Evolutionary conservation across 1,140 invertebrate species (phyloP).

Genomic region (Drosophila guanche): DNA sequence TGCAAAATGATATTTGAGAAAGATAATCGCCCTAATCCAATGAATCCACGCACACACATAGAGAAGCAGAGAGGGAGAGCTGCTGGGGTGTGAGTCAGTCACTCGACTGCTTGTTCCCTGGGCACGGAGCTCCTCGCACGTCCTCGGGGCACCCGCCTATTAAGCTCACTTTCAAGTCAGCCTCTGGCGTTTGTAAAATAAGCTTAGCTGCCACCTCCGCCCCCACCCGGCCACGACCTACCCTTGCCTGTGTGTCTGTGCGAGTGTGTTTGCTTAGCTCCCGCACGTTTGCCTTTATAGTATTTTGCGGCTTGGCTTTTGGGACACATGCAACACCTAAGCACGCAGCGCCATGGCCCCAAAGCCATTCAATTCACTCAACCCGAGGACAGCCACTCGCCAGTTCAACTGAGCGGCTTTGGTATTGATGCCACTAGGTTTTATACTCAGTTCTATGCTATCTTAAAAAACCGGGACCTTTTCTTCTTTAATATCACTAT

Average conservation of each 20-base stretch:
- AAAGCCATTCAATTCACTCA: slow-evolving; percentile 31
- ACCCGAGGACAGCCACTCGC: too few species aligned
- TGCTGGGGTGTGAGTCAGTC: slow-evolving; percentile 7
- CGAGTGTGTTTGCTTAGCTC: slow-evolving; percentile 50
- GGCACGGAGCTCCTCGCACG: slow-evolving; percentile 32
- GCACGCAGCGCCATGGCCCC: slow-evolving; percentile 34
- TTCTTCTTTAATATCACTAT: too few species aligned
- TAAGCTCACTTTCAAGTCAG: slow-evolving; percentile 62
- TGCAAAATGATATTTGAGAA: slow-evolving; percentile 76
- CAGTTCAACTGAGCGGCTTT: too few species aligned
- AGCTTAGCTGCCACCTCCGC: slow-evolving; percentile 41
- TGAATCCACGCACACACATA: slow-evolving; percentile 36
- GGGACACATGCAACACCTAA: slow-evolving; percentile 57
- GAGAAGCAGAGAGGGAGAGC: background rate
- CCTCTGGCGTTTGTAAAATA: slow-evolving; percentile 63
- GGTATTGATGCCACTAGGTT: too few species aligned
- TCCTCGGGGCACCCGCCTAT: slow-evolving; percentile 21
- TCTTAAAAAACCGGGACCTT: too few species aligned
- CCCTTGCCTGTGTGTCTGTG: slow-evolving; percentile 1
- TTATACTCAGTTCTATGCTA: too few species aligned
- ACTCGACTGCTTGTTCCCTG: slow-evolving; percentile 32
- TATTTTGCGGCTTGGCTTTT: slow-evolving; percentile 43
- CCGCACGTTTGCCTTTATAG: slow-evolving; percentile 34
- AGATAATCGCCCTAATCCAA: slow-evolving; percentile 76
- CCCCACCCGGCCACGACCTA: too few species aligned